phyloP scores from a whole-genome alignment of 2,888 invertebrate species.

The Acanthacorydalis orientalis region DNA sequence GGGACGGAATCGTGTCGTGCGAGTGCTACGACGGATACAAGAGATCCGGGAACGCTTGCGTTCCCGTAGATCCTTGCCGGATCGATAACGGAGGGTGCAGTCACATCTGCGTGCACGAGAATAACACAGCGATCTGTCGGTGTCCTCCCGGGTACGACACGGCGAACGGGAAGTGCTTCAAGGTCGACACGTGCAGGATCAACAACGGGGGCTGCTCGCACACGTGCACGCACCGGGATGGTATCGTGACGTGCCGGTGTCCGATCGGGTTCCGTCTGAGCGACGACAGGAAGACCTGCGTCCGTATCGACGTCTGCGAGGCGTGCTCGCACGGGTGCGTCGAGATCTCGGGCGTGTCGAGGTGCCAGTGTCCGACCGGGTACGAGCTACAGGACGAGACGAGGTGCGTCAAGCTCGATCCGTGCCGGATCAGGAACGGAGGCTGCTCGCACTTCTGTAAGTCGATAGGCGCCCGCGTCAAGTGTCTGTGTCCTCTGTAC shows the following conservation, averaged over 20 bases:
- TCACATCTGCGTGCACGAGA: slow-evolving; percentile 29
- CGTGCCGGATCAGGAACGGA: slow-evolving; percentile 15
- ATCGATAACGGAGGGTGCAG: slow-evolving; percentile 34
- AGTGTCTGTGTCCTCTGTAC: slow-evolving; percentile 31
- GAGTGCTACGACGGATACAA: slow-evolving; percentile 35
- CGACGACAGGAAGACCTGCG: too few relatives aligned
- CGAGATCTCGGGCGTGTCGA: not conserved
- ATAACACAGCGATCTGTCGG: slow-evolving; percentile 27
- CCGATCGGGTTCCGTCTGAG: too few relatives aligned
- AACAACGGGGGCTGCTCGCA: slow-evolving; percentile 34
- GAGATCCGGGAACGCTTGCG: slow-evolving; percentile 23
- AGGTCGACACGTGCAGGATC: slow-evolving; percentile 30
- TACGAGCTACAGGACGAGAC: slow-evolving; percentile 12
- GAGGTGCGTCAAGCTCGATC: slow-evolving; percentile 6
- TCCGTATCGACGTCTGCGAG: too few relatives aligned
- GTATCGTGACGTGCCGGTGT: not conserved
- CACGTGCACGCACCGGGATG: slow-evolving; percentile 24
- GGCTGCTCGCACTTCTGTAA: slow-evolving; percentile 34
- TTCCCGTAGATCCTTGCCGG: slow-evolving; percentile 31
- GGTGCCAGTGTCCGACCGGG: slow-evolving; percentile 26
- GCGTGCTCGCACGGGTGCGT: too few relatives aligned
- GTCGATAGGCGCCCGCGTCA: slow-evolving; percentile 28
- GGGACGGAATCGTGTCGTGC: slow-evolving; percentile 21
- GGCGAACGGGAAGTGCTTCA: slow-evolving; percentile 21
- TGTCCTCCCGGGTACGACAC: slow-evolving; percentile 26